Base-by-base conservation (phyloP, 2,797 vertebrate species). In the Onychomys arenicola region DNA sequence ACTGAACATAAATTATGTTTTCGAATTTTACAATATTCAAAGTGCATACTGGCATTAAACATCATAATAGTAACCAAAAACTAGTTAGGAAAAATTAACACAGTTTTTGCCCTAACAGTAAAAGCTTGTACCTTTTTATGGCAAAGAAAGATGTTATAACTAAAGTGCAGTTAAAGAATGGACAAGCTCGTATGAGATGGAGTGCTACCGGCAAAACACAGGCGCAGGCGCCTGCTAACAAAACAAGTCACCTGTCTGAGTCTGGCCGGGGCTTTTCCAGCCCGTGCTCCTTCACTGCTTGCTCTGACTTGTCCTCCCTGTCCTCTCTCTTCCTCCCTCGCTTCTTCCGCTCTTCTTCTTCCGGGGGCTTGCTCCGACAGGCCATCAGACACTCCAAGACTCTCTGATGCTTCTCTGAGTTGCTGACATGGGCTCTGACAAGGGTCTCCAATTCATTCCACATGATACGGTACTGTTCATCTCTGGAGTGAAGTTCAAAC, bases 361-460 rank as follows among this genome's bases (percentile, higher is more conserved):
- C 99, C 0, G 99, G 99, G 0, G 99, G 99, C 98, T 99, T 99
- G 98, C 99, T 99, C 92, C 99, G 99, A 96, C 99, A 99, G 16
- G 99, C 99, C 90, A 99, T 96, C 93, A 99, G 99, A 81, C 99
- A 99, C 65, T 99, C 99, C 77, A 99, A 98, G 10, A 99, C 99
- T 10, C 99, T 98, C 85, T 99, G 99, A 98, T 99, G 99, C 91
- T 99, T 99, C 92, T 99, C 99, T 0, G 99, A 99, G 98, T 99
- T 99, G 94, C 96, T 98, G 0, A 99, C 98, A 87, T 99, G 99
- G 0, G 99, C 99, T 97, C 99, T 99, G 17, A 99, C 99, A 19
- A 99, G 98, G 0, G 99, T 99, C 98, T 99, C 99, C 98, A 99
- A 97, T 98, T 99, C 99, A n/a, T 99, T 99, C 99, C 99, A 99